A percentile compares a stretch with the other conserved stretches of the same genome.
These are phyloP conservation scores for Rhinella marina DNA, from an alignment of 2,797 vertebrate genomes.

Conservation along the genomic window DNA sequence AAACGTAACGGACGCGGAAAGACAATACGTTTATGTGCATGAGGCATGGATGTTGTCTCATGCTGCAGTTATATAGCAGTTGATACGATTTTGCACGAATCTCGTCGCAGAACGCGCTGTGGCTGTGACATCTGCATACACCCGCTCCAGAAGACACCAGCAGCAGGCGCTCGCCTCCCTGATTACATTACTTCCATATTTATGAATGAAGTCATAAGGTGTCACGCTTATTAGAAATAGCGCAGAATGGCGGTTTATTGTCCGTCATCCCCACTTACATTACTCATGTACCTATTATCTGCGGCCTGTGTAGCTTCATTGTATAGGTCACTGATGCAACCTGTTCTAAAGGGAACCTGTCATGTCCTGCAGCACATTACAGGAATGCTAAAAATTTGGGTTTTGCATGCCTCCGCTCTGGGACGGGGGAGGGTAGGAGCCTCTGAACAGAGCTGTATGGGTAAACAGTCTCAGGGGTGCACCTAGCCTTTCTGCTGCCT, in stretches of 20 bases:
- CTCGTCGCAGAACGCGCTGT: too few relatives aligned
- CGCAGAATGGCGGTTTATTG: neutral
- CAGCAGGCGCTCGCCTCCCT: too few relatives aligned
- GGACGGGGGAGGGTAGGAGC: neutral
- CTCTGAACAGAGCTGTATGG: neutral
- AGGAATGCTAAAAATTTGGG: neutral
- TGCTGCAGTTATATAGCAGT: too few relatives aligned
- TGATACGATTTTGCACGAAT: too few relatives aligned
- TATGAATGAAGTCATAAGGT: neutral
- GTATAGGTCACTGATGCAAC: neutral
- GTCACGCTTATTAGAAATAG: neutral
- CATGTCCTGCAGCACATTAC: neutral
- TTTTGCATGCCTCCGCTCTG: neutral
- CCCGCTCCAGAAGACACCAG: too few relatives aligned
- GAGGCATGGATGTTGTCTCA: too few relatives aligned
- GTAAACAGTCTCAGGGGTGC: too few relatives aligned
- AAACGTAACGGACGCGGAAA: too few relatives aligned
- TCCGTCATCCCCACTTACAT: neutral
- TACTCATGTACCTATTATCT: conserved; percentile 1
- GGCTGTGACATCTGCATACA: too few relatives aligned
- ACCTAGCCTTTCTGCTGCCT: too few relatives aligned
- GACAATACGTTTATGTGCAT: too few relatives aligned
- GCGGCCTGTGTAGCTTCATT: neutral
- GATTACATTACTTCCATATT: neutral
- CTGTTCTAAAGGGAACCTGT: neutral